phyloP scores from a whole-genome alignment of 2,888 invertebrate genomes.

The Aromia moschata region DNA sequence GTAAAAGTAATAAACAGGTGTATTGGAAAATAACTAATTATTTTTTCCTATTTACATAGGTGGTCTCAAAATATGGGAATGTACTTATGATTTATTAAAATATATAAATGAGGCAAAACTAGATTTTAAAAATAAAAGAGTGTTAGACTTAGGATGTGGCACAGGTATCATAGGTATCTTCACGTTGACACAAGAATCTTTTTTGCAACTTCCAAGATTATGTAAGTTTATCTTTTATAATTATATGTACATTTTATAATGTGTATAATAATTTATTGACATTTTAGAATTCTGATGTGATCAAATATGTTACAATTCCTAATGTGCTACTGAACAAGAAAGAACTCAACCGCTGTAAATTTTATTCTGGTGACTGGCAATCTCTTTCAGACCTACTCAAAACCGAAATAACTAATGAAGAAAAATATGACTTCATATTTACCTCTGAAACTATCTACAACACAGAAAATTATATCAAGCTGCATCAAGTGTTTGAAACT shows the following conservation, averaged over 20 bases:
- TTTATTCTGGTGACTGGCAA: conserved; percentile 75
- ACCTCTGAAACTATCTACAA: conserved; percentile 96
- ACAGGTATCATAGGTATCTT: conserved; percentile 88
- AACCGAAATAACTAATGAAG: conserved; percentile 64
- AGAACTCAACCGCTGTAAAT: conserved; percentile 64
- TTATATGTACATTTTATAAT: not conserved
- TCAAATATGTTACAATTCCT: conserved; percentile 81
- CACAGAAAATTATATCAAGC: conserved; percentile 77
- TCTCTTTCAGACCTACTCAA: conserved; percentile 61
- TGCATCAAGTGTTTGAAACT: conserved; percentile 74
- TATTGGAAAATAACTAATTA: conserved; percentile 14
- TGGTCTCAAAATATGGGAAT: conserved; percentile 96
- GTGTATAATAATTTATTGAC: conserved; percentile 51
- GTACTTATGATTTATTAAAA: conserved; percentile 81
- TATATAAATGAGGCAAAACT: conserved; percentile 67
- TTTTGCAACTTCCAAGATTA: conserved; percentile 93
- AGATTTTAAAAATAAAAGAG: conserved; percentile 65
- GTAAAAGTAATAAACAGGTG: conserved; percentile 58
- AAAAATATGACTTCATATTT: conserved; percentile 83
- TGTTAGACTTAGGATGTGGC: conserved; percentile 94
- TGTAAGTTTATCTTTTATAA: conserved; percentile 69
- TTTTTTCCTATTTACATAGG: conserved; percentile 67
- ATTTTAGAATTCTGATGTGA: conserved; percentile 85
- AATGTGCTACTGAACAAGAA: conserved; percentile 75
- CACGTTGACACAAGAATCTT: conserved; percentile 73